phyloP scores from a whole-genome alignment of 1,140 invertebrate genomes.

The Orchestia grillus region DNA sequence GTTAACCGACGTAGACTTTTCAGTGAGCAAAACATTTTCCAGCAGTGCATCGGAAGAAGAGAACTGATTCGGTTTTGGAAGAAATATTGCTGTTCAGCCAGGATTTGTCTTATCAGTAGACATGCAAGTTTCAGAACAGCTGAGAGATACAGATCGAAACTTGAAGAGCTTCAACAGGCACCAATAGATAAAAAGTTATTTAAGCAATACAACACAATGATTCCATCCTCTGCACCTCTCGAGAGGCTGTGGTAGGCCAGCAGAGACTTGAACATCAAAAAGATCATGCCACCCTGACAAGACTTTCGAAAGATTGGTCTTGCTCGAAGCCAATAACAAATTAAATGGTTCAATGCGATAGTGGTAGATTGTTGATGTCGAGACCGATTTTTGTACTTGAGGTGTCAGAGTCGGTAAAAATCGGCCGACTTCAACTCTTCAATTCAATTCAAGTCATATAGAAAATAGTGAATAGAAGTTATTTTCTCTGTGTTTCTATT shows the following conservation, averaged over 20 bases:
- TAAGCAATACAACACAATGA: not conserved
- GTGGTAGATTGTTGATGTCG: too few species aligned
- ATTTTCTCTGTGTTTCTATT: too few species aligned
- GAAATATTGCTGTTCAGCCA: not conserved
- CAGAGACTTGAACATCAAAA: not conserved
- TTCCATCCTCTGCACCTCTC: conserved; percentile 7
- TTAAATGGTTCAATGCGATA: too few species aligned
- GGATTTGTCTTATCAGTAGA: not conserved
- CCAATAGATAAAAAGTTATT: not conserved
- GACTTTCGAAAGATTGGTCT: not conserved
- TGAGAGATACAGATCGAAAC: not conserved
- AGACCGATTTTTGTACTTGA: too few species aligned
- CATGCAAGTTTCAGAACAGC: not conserved
- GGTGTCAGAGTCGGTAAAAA: too few species aligned
- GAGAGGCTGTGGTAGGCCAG: not conserved
- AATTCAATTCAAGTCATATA: too few species aligned
- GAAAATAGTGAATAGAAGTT: too few species aligned
- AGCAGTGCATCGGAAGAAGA: not conserved
- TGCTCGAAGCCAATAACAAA: not conserved
- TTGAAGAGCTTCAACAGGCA: conserved; percentile 9
- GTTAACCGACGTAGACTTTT: not conserved
- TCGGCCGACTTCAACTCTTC: too few species aligned
- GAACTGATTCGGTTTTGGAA: not conserved
- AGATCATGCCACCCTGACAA: not conserved
- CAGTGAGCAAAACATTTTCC: not conserved